Evolutionary conservation across 2,888 invertebrate genomes (phyloP).

Genomic region (Lamproptera curius): DNA sequence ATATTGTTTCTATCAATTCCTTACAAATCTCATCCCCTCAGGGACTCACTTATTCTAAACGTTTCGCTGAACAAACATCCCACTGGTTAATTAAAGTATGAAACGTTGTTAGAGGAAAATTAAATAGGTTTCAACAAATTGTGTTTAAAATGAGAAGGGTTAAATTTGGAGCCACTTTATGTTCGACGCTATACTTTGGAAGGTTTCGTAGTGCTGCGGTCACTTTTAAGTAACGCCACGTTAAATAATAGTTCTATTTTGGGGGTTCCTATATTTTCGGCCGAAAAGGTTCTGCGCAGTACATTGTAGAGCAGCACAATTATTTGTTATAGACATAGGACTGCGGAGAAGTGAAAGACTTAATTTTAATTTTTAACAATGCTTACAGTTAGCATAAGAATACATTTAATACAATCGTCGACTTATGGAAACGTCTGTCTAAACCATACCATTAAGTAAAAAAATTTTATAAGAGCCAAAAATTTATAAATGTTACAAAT

Average conservation of each 20-base stretch:
- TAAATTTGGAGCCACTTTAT: constrained; percentile 40
- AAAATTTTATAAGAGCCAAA: too few species aligned
- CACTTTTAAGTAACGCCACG: constrained; percentile 30
- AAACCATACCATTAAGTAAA: too few species aligned
- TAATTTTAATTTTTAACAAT: too few species aligned
- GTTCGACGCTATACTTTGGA: constrained; percentile 36
- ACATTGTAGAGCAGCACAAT: too few species aligned
- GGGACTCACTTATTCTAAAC: constrained; percentile 37
- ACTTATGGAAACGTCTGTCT: too few species aligned
- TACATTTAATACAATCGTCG: too few species aligned
- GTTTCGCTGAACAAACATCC: constrained; percentile 40
- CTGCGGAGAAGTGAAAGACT: too few species aligned
- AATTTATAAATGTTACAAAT: too few species aligned
- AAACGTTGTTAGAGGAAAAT: constrained; percentile 47
- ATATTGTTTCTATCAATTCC: constrained; percentile 39
- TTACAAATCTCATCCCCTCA: constrained; percentile 38
- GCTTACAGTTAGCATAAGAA: too few species aligned
- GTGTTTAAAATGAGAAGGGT: constrained; percentile 39
- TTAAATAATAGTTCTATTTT: constrained; percentile 1
- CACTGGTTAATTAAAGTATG: constrained; percentile 52
- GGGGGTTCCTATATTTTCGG: not conserved
- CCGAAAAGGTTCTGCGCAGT: too few species aligned
- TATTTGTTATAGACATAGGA: too few species aligned
- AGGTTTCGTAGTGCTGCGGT: constrained; percentile 35
- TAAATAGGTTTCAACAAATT: constrained; percentile 53